Base-by-base conservation (phyloP, 2,888 invertebrate genomes). In the Agriopis marginaria region DNA sequence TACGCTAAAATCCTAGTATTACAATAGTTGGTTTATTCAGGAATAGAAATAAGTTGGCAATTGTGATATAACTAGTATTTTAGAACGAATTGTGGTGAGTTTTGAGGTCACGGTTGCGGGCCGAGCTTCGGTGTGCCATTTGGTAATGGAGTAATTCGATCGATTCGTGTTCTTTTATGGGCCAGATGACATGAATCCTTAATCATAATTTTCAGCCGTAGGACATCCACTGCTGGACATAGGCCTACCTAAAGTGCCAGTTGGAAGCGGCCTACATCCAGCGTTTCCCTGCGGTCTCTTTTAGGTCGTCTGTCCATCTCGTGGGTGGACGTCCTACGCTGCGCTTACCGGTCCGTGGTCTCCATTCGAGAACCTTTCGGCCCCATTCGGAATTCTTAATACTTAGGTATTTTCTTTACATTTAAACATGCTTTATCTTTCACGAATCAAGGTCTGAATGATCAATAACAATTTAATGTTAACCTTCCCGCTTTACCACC, bases 51-150 rank as follows among this genome's bases (percentile, higher is more conserved):
- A 56, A 51, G 51, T 32, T 45, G n/a, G 32, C 55, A n/a, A 49
- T 47, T 63, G 40, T 23, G 17, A 23, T 23, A 0, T 23, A 23
- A 23, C 17, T 23, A 2, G 49, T 65, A 75, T 72, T 74, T 75
- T 78, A 60, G 75, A 75, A 70, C 76, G 72, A 56, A 56, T 62
- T 81, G 81, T 68, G 81, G 81, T 79, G 63, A 68, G 70, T 73
- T 74, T 68, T 73, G 70, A 75, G 82, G 81, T 78, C 78, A 72
- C 68, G 78, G 74, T 72, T 71, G 70, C 63, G n/a, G 68, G 66
- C 17, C 66, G 74, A 51, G 70, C 78, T 77, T 75, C 82, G 70
- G 73, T 70, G 63, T 61, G 49, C 65, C 60, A 56, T 23, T 23
- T 60, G 58, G 11, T 63, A 50, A 47, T 64, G 63, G 17, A 56